Conservation (phyloP, 2,113 vertebrate genomes). For the Lycaon pictus region DNA sequence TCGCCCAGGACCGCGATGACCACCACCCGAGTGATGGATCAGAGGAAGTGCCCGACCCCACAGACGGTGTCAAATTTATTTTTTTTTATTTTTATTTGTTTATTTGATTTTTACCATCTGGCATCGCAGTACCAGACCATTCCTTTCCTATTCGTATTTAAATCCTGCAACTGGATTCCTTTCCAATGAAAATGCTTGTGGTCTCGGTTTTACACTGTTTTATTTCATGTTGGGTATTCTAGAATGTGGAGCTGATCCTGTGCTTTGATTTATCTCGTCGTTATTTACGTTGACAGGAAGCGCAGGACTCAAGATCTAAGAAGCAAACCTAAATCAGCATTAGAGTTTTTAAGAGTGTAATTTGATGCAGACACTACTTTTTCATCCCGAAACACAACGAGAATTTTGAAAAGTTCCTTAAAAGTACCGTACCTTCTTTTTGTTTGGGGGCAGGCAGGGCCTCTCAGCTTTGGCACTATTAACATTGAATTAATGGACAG, state of each 20-base stretch:
- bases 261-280: neutral
- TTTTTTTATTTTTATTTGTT: too few relatives aligned
- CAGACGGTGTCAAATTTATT: neutral
- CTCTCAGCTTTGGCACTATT: neutral
- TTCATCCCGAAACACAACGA: neutral
- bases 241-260: slow-evolving; percentile 33
- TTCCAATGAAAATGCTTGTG: slow-evolving; percentile 11
- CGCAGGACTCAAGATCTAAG: neutral
- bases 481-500: neutral
- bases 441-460: neutral
- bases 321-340: neutral
- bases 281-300: slow-evolving; percentile 6
- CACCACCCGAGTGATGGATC: neutral
- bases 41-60: neutral
- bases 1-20: neutral
- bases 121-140: neutral
- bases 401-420: neutral
- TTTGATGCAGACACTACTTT: neutral
- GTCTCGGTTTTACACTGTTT: neutral
- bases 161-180: neutral
- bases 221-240: neutral
- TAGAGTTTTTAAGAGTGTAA: slow-evolving; percentile 5
- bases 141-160: slow-evolving; percentile 1
- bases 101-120: neutral
- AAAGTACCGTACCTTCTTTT: neutral